Evolutionary conservation across 2,888 invertebrate genomes (phyloP), one percentile per base, ranked within the genome.

Genomic region (Caenorhabditis doughertyi): DNA sequence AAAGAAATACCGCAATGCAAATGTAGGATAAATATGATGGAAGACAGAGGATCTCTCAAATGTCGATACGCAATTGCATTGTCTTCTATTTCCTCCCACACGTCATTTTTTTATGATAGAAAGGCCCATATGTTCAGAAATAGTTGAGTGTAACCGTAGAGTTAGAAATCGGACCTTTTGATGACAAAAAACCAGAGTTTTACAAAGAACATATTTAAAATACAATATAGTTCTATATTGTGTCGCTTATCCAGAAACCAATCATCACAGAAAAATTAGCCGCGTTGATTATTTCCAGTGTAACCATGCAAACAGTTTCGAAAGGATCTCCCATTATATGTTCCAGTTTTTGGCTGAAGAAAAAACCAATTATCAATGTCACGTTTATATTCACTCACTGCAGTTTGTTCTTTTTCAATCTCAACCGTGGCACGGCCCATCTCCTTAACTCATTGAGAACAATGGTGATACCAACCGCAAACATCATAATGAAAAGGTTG

Each of bases 401-500:
- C n/a, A 64, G 4, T 29, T 27, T 47, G 13, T 27, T 64, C 21
- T 47, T 64, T 11, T 64, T 64, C 2, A 18, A 29, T 32, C 47
- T 47, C 21, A 64, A 32, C 1, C 21, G 16, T 18, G 76, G 76
- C 13, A 35, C 16, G 13, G 76, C 76, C 3, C 39, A 76, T 11
- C 47, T 47, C n/a, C 65, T 58, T 0, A 67, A 18, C 35, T 76
- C 76, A 2, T 35, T 47, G 3, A 76, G 42, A 7, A 56, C 47
- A 2, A 67, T 67, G 21, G 65, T 56, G 18, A 76, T 51, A 18
- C 58, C 51, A 27, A 81, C 74, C 0, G 81, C 81, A 25, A 81
- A 23, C 16, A 81, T 25, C 74, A 81, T 81, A 3, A 74, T 76
- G 32, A 67, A 35, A 11, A 81, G 27, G 16, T 74, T 68, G 3